Evolutionary conservation across 1,140 invertebrate genomes (phyloP).

Genomic region (Pollicipes pollicipes): DNA sequence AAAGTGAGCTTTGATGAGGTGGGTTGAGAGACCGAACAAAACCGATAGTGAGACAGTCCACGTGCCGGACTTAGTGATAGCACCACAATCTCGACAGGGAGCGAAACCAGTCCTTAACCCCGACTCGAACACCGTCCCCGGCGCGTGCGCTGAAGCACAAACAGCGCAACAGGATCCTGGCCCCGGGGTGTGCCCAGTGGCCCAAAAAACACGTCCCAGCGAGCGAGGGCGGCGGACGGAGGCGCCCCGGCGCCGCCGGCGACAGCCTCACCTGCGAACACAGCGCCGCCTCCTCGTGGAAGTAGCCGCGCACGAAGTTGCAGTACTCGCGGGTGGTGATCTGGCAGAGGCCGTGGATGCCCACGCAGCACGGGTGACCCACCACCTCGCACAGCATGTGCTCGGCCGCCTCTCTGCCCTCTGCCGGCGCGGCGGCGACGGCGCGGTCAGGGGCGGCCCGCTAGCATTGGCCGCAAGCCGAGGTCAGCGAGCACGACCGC

Average conservation of each 20-base stretch:
- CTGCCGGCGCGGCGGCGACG: too few relatives aligned
- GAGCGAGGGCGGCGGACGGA: too few relatives aligned
- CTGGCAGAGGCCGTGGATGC: slow-evolving; percentile 86
- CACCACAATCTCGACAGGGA: neutral
- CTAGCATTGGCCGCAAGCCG: too few relatives aligned
- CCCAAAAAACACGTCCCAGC: neutral
- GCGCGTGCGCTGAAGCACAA: slow-evolving; percentile 5
- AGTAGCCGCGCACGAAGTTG: slow-evolving; percentile 89
- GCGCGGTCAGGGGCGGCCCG: too few relatives aligned
- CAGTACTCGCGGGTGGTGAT: slow-evolving; percentile 97
- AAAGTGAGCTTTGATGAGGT: too few relatives aligned
- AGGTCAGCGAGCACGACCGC: too few relatives aligned
- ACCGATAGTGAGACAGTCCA: too few relatives aligned
- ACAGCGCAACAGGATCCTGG: neutral
- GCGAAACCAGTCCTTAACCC: too few relatives aligned
- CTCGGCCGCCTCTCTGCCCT: too few relatives aligned
- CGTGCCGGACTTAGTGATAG: too few relatives aligned
- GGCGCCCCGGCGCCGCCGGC: neutral
- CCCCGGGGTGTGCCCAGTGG: neutral
- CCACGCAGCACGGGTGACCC: slow-evolving; percentile 92
- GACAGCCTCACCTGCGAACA: slow-evolving; percentile 70
- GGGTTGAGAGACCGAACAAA: too few relatives aligned
- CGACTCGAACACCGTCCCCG: too few relatives aligned
- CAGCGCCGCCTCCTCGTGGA: slow-evolving; percentile 90
- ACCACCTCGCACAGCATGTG: slow-evolving; percentile 57